phyloP scores from a whole-genome alignment of 2,888 invertebrate species.

The Lycaena phlaeas region DNA sequence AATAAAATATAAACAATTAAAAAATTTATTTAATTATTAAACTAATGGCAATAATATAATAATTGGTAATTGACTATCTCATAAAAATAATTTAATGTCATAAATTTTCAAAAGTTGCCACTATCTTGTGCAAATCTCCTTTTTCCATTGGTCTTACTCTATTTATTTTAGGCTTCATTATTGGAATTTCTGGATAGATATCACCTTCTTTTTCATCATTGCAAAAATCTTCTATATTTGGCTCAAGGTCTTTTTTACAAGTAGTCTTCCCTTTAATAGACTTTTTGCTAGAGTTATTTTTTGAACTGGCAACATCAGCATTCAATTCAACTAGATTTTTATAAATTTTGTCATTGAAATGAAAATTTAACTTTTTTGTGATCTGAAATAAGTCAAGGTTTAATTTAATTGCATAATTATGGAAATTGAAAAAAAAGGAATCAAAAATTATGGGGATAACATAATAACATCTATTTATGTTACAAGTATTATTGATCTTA shows the following conservation, averaged over 20 bases:
- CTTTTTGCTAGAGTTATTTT: constrained; percentile 32
- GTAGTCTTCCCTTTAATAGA: constrained; percentile 23
- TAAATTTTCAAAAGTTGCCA: constrained; percentile 51
- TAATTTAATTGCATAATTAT: too few species aligned
- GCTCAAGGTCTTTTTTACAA: constrained; percentile 51
- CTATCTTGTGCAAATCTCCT: constrained; percentile 43
- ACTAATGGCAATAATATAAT: not conserved
- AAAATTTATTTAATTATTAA: not conserved
- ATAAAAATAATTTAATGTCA: constrained; percentile 23
- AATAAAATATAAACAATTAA: constrained; percentile 9
- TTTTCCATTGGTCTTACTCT: constrained; percentile 40
- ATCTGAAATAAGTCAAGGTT: constrained; percentile 45
- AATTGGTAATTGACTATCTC: too few species aligned
- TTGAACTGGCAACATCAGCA: constrained; percentile 34
- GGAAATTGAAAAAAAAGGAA: too few species aligned
- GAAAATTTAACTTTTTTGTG: constrained; percentile 58
- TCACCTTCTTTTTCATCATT: constrained; percentile 45
- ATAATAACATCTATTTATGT: too few species aligned
- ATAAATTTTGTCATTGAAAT: constrained; percentile 59
- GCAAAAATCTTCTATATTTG: constrained; percentile 60
- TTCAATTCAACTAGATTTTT: constrained; percentile 60
- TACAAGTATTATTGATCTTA: too few species aligned
- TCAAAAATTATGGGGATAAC: too few species aligned
- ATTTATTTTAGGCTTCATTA: constrained; percentile 43
- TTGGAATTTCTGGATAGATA: constrained; percentile 37